These are phyloP conservation scores for Trissolcus basalis DNA, from an alignment of 1,140 invertebrate genomes.

Conservation along the genomic window DNA sequence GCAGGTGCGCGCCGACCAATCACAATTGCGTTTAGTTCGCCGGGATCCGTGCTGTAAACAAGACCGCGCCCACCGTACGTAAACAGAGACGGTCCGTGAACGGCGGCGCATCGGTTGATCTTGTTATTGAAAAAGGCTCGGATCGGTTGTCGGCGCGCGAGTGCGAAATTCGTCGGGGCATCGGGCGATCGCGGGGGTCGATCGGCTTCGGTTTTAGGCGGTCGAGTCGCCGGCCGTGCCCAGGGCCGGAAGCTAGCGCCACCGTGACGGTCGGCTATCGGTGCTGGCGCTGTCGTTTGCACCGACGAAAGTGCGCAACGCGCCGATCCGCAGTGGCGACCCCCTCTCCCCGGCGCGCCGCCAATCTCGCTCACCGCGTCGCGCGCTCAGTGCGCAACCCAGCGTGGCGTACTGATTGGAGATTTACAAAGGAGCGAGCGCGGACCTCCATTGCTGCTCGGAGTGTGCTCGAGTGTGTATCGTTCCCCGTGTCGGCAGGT, in stretches of 20 bases:
- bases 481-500: constrained; percentile 14
- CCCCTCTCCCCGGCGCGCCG: constrained; percentile 39
- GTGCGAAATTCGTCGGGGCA: too few species aligned
- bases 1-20: constrained; percentile 87
- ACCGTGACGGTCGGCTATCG: constrained; percentile 25
- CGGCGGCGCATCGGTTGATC: constrained; percentile 10
- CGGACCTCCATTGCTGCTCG: constrained; percentile 71
- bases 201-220: background rate
- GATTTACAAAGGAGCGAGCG: constrained; percentile 65
- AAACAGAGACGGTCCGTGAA: constrained; percentile 51
- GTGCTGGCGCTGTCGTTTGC: constrained; percentile 7
- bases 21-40: constrained; percentile 74
- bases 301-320: constrained; percentile 49
- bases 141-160: background rate
- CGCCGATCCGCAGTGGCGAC: constrained; percentile 39
- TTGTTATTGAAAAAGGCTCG: background rate
- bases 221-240: constrained; percentile 15
- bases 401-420: constrained; percentile 68
- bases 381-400: constrained; percentile 52
- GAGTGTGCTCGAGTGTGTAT: constrained; percentile 67
- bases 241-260: constrained; percentile 32
- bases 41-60: constrained; percentile 79
- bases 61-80: constrained; percentile 81
- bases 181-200: background rate
- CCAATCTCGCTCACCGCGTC: constrained; percentile 31